Base-by-base conservation (phyloP, 2,113 vertebrate species). In the Cyanoderma ruficeps region DNA sequence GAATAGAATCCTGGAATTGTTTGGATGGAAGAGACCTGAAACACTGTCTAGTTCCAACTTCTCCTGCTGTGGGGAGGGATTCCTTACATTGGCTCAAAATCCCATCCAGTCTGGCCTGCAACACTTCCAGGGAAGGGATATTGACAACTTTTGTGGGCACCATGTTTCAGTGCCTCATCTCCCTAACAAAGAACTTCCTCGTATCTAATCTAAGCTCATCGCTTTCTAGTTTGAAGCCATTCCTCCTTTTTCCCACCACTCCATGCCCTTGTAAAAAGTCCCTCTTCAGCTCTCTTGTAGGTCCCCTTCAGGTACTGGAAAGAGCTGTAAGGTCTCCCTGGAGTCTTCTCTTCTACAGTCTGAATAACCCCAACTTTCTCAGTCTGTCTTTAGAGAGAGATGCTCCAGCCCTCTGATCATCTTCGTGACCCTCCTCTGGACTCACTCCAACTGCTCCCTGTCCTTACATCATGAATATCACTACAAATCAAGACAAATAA, bases 401-500 rank as follows among this genome's bases (percentile, higher is more conserved):
- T 49, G 56, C 27, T 56, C 49, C 23, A 83, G 19, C 27, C 15
- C 42, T 70, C 71, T 70, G 64, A 56, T 37, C 22, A 37, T 56
- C 64, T 49, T 63, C 0, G 0, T 83, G 49, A 41, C 41, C 10
- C 18, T 56, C 2, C 49, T 37, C 13, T 47, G 37, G 35, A 42
- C 35, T 50, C 31, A 27, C 31, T 83, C 42, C 57, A 90, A 70
- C 12, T 0, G 2, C 21, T 63, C 35, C 42, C 18, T 42, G 6
- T 56, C 71, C 64, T 77, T 44, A 41, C 42, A 85, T 86, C 56
- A 70, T 42, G 65, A 71, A 71, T 41, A 37, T 41, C 78, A 82
- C 49, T 50, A 75, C 18, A 87, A 95, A 90, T 84, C 60, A 80
- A 74, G 74, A 87, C 52, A 92, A 87, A 87, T 83, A 91, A 83